Conservation (phyloP, 2,113 vertebrate genomes). For the Anoplopoma fimbria region DNA sequence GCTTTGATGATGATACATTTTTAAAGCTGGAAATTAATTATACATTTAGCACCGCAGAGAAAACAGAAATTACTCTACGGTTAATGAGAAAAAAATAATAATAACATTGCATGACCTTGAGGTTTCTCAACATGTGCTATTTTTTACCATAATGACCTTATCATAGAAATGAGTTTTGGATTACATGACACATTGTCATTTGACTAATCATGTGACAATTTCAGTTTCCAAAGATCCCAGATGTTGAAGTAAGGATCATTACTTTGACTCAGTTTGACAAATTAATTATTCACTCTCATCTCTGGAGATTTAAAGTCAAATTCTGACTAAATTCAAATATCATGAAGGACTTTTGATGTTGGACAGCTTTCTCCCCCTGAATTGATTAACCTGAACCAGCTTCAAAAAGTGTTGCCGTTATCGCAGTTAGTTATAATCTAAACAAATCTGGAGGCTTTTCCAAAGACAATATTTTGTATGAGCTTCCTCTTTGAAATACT, state of each 20-base stretch:
- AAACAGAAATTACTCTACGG: constrained; percentile 3
- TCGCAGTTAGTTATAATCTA: constrained; percentile 29
- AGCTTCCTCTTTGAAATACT: constrained; percentile 53
- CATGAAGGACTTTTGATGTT: constrained; percentile 60
- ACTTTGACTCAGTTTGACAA: constrained; percentile 59
- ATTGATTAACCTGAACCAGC: constrained; percentile 67
- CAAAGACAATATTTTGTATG: constrained; percentile 20
- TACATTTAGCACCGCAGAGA: constrained; percentile 23
- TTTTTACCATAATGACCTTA: neutral
- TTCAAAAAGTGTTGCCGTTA: constrained; percentile 44
- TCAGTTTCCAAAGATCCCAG: constrained; percentile 41
- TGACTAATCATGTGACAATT: constrained; percentile 26
- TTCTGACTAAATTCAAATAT: constrained; percentile 52
- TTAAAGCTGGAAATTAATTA: constrained; percentile 46
- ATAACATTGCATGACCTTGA: neutral
- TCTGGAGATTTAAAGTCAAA: constrained; percentile 52
- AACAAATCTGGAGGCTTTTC: constrained; percentile 39
- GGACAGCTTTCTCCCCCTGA: constrained; percentile 48
- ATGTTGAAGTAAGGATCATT: constrained; percentile 43
- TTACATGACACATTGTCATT: constrained; percentile 18
- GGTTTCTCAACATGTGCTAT: neutral
- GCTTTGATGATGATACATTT: constrained; percentile 36
- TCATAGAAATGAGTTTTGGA: constrained; percentile 3
- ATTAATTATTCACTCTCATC: constrained; percentile 65
- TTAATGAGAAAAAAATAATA: neutral